phyloP scores from a whole-genome alignment of 1,140 invertebrate genomes.

The Eumeta japonica region DNA sequence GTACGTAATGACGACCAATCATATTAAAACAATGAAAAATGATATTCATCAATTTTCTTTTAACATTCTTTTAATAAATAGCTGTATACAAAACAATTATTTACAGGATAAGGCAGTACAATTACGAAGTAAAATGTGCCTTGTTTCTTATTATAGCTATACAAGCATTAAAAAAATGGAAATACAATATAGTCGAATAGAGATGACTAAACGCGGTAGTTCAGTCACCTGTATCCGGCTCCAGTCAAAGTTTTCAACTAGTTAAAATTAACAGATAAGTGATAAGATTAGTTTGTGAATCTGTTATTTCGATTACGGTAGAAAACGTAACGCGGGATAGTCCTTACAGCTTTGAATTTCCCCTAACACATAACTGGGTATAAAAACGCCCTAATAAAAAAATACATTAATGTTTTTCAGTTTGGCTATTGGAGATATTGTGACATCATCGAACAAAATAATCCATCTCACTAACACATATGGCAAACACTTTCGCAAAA shows the following conservation, averaged over 20 bases:
- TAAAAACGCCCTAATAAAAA: too few species aligned
- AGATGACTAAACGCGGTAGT: conserved; percentile 37
- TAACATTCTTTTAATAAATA: conserved; percentile 58
- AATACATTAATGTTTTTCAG: too few species aligned
- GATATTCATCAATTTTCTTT: conserved; percentile 53
- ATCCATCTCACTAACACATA: conserved; percentile 47
- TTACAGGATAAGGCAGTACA: conserved; percentile 55
- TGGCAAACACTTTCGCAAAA: conserved; percentile 34
- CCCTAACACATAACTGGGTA: too few species aligned
- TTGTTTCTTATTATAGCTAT: conserved; percentile 48
- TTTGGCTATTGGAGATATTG: conserved; percentile 10
- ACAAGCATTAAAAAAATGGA: conserved; percentile 52
- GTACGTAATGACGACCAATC: conserved; percentile 52
- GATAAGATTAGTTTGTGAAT: conserved; percentile 50
- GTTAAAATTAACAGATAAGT: conserved; percentile 50
- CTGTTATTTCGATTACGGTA: too few species aligned
- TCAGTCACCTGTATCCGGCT: conserved; percentile 35
- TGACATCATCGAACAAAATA: conserved; percentile 9
- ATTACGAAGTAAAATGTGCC: conserved; percentile 52
- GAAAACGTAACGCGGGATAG: too few species aligned
- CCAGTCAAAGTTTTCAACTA: conserved; percentile 48
- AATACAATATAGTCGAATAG: conserved; percentile 35
- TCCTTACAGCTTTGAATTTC: too few species aligned
- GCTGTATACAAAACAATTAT: conserved; percentile 59
- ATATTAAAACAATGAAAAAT: conserved; percentile 54